Evolutionary conservation across 2,113 vertebrate species (phyloP), one percentile per base, ranked within the genome.

Genomic region (Heteronetta atricapilla): DNA sequence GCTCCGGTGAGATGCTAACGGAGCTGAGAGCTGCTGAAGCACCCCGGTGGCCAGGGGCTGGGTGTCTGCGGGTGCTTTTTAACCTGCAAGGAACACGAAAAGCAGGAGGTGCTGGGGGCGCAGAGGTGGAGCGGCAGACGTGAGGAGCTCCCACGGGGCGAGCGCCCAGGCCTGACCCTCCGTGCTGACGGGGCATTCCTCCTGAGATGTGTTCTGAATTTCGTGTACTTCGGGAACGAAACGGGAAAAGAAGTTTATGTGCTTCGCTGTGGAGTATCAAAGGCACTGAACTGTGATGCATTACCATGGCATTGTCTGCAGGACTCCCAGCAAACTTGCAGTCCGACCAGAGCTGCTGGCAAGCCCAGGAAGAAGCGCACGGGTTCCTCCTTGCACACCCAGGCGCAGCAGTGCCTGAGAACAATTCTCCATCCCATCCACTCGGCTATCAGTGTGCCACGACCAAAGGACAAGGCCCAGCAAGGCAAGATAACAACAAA

Each of bases 171-270:
- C 63, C 77, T n/a, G 52, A 70, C 38, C n/a, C 76, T 85, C 48
- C 29, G 84, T 22, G 19, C 2, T 85, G 53, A 84, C 31, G 80
- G 90, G 58, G 80, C 85, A 77, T 62, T 36, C 36, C 86, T 82
- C 56, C 78, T 48, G 80, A 62, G 87, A 73, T 93, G 76, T 83
- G 94, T 81, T 90, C 94, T 28, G 17, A 64, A 86, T 86, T 90
- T 77, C 46, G 91, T 83, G 86, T 88, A 70, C 94, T 94, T 84
- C 63, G 66, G 73, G 80, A 83, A 90, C 0, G 4, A 87, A 82
- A 85, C 0, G 8, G 78, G 62, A 36, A 73, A 80, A 75, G 44
- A 90, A 78, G 50, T 85, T 56, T 67, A 15, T 81, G 74, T 88
- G 91, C 67, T 64, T 68, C 5, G 1, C 64, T 76, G n/a, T 29